phyloP scores from a whole-genome alignment of 2,888 invertebrate species.

The Nephrotoma guestfalica region DNA sequence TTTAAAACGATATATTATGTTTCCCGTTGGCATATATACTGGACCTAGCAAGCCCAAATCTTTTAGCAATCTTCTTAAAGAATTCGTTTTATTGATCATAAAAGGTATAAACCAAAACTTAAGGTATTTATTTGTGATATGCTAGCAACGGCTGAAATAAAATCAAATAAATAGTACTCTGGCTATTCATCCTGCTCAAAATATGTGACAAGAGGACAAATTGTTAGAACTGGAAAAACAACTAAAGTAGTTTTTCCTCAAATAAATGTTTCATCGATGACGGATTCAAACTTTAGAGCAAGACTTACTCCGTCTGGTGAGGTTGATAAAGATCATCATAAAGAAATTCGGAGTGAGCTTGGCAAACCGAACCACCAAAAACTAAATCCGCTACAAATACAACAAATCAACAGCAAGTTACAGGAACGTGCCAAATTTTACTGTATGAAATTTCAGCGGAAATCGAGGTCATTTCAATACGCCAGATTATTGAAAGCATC shows the following conservation, averaged over 20 bases:
- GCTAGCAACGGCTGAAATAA: neutral
- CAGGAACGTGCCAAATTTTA: neutral
- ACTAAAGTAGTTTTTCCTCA: too few species aligned
- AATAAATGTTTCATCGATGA: too few species aligned
- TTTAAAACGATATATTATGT: too few species aligned
- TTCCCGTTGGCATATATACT: neutral
- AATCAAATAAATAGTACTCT: neutral
- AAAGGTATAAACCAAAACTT: neutral
- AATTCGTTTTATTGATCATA: neutral
- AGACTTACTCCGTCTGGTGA: too few species aligned
- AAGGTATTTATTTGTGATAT: neutral
- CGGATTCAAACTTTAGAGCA: too few species aligned
- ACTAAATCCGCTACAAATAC: neutral
- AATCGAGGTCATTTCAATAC: neutral
- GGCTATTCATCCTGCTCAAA: too few species aligned
- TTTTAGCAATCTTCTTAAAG: neutral
- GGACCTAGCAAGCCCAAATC: neutral
- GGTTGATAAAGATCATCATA: too few species aligned
- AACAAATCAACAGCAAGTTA: neutral
- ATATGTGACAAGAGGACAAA: too few species aligned
- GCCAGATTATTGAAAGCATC: neutral
- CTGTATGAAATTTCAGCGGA: neutral
- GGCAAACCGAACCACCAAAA: neutral
- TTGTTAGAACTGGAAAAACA: too few species aligned
- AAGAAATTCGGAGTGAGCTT: too few species aligned